Evolutionary conservation across 2,113 vertebrate species (phyloP).

Genomic region (Columba janthina): DNA sequence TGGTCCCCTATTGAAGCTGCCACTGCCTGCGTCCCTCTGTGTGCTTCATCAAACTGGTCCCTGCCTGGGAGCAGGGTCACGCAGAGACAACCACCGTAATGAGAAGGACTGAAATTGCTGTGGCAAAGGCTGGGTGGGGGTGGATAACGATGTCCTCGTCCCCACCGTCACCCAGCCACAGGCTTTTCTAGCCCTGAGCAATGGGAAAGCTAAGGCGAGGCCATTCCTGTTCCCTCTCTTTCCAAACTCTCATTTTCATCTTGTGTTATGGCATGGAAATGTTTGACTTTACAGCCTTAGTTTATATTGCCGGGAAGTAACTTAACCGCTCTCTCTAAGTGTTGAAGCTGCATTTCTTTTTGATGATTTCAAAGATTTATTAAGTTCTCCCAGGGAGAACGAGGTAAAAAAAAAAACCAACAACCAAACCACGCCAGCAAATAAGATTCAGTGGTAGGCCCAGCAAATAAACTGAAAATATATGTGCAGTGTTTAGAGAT

Average conservation of each 20-base stretch:
- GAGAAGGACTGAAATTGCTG: not conserved
- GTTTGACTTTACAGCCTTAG: constrained; percentile 45
- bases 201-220: not conserved
- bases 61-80: accelerated
- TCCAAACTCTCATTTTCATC: not conserved
- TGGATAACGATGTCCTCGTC: not conserved
- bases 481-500: constrained; percentile 10
- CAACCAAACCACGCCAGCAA: not conserved
- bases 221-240: not conserved
- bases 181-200: accelerated
- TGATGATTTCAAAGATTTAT: constrained; percentile 60
- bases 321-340: constrained; percentile 11
- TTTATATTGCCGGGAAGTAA: constrained; percentile 32
- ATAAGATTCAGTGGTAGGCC: not conserved
- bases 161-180: accelerated
- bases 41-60: not conserved
- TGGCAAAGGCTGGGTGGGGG: accelerated
- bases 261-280: not conserved
- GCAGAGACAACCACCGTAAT: accelerated
- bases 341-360: constrained; percentile 57
- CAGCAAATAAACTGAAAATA: constrained; percentile 25
- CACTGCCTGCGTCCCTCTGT: not conserved
- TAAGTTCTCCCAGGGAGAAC: constrained; percentile 41
- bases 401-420: not conserved
- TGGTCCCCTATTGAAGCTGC: not conserved